Evolutionary conservation across 2,797 vertebrate genomes (phyloP).

Genomic region (Peromyscus eremicus): DNA sequence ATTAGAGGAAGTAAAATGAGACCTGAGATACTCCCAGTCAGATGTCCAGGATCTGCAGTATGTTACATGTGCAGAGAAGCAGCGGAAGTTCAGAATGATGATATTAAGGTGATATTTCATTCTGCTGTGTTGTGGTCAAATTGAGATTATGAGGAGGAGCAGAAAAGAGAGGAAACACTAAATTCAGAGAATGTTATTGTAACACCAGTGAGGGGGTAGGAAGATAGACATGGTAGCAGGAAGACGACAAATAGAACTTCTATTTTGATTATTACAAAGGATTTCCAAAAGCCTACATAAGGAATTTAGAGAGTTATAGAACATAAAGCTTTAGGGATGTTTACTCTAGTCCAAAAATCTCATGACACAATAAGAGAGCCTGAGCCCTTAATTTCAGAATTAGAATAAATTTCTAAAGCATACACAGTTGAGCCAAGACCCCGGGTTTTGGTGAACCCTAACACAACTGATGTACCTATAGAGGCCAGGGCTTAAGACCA

Average conservation of each 20-base stretch:
- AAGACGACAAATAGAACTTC: neutral
- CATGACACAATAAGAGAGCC: neutral
- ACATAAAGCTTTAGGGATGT: neutral
- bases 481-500: neutral
- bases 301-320: neutral
- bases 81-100: too few species aligned
- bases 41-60: neutral
- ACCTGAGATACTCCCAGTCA: neutral
- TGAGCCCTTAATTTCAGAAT: neutral
- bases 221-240: accelerated
- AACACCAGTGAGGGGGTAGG: neutral
- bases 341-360: neutral
- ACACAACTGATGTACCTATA: neutral
- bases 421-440: neutral
- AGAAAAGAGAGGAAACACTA: neutral
- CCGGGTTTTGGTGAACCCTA: neutral
- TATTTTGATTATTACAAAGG: neutral
- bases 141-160: accelerated
- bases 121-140: neutral
- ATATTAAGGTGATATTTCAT: neutral
- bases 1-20: neutral
- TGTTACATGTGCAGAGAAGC: neutral
- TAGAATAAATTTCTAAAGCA: neutral
- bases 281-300: neutral
- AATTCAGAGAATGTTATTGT: neutral